Conservation (phyloP, 2,113 vertebrate species). For the Salvelinus sp. region DNA sequence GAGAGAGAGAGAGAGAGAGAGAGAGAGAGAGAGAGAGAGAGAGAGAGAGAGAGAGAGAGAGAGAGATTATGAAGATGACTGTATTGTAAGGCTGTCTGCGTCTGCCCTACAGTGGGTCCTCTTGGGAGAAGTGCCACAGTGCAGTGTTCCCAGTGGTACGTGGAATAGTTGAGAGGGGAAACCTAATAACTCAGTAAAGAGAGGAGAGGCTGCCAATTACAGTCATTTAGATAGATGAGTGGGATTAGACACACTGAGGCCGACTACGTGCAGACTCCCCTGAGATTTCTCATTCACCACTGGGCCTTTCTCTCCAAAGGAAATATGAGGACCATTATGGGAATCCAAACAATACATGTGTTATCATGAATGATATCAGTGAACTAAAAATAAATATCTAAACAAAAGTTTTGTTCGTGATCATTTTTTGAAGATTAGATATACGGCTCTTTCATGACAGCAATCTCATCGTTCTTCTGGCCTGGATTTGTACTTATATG, state of each 20-base stretch:
- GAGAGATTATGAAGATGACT: slow-evolving; percentile 31
- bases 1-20: slow-evolving; percentile 17
- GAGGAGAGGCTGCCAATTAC: slow-evolving; percentile 61
- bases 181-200: slow-evolving; percentile 62
- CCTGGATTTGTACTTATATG: slow-evolving; percentile 37
- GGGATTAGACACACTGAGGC: slow-evolving; percentile 56
- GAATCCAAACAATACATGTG: slow-evolving; percentile 56
- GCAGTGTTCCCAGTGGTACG: slow-evolving; percentile 53
- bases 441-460: slow-evolving; percentile 22
- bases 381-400: slow-evolving; percentile 31
- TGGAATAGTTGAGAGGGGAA: slow-evolving; percentile 52
- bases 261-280: slow-evolving; percentile 48
- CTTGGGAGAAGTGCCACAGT: slow-evolving; percentile 39
- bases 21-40: no score
- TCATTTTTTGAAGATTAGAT: slow-evolving; percentile 55
- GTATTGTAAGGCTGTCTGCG: slow-evolving; percentile 23
- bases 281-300: slow-evolving; percentile 40
- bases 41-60: not conserved
- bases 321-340: slow-evolving; percentile 54
- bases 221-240: slow-evolving; percentile 47
- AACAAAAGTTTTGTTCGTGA: slow-evolving; percentile 22
- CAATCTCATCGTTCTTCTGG: slow-evolving; percentile 36
- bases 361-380: slow-evolving; percentile 50
- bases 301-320: slow-evolving; percentile 37
- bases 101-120: slow-evolving; percentile 41